These are phyloP conservation scores for Caerostris darwini DNA, from an alignment of 1,140 invertebrate genomes.

Conservation along the genomic window DNA sequence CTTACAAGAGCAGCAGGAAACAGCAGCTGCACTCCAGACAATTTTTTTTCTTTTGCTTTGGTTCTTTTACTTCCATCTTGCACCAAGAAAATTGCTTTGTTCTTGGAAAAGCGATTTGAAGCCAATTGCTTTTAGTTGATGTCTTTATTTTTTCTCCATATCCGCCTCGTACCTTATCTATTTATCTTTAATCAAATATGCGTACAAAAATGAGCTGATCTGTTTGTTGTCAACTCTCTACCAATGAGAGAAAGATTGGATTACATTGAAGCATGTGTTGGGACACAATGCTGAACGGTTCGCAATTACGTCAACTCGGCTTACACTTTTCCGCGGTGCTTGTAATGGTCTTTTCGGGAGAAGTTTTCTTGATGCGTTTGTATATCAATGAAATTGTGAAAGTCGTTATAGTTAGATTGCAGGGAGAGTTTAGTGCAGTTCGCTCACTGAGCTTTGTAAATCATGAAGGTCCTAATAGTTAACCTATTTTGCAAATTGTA, in stretches of 20 bases:
- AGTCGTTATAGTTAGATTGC: too few relatives aligned
- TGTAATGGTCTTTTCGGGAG: too few relatives aligned
- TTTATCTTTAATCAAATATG: constrained; percentile 32
- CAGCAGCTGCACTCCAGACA: not conserved
- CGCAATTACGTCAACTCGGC: not conserved
- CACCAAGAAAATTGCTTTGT: constrained; percentile 16
- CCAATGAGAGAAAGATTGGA: not conserved
- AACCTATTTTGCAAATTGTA: too few relatives aligned
- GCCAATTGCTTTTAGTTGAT: not conserved
- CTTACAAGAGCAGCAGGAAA: not conserved
- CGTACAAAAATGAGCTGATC: not conserved
- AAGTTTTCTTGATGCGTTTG: too few relatives aligned
- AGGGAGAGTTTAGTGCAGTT: too few relatives aligned
- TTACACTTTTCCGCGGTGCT: too few relatives aligned
- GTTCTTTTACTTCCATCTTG: too few relatives aligned
- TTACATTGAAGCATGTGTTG: not conserved
- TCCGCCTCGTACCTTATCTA: not conserved
- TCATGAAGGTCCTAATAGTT: too few relatives aligned
- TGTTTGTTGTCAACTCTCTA: not conserved
- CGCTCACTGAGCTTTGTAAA: too few relatives aligned
- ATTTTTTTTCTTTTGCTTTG: not conserved
- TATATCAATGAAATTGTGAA: too few relatives aligned
- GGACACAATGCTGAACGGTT: not conserved
- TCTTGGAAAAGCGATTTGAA: not conserved
- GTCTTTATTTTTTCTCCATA: not conserved